phyloP scores from a whole-genome alignment of 1,140 invertebrate species.

The Lordiphosa collinella region DNA sequence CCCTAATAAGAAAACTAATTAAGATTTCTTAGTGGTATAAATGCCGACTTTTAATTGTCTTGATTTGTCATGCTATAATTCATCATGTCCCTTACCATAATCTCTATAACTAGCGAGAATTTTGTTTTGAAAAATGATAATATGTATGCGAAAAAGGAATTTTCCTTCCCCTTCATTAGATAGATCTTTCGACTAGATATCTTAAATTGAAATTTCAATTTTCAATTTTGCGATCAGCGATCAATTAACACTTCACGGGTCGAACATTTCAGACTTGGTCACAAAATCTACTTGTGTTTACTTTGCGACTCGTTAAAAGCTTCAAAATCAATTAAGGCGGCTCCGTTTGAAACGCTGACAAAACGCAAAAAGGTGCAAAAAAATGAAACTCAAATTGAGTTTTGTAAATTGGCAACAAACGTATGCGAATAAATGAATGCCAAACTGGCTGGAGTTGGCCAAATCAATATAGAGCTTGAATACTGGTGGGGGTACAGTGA shows the following conservation, averaged over 20 bases:
- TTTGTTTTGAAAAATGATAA: no score
- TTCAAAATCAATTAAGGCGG: conserved; percentile 68
- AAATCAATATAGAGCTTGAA: conserved; percentile 25
- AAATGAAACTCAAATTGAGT: conserved; percentile 38
- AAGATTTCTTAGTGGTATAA: no score
- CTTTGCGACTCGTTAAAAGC: conserved; percentile 65
- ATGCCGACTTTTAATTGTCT: no score
- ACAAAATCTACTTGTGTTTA: conserved; percentile 25
- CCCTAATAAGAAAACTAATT: no score
- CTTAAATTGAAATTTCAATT: conserved; percentile 43
- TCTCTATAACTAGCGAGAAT: no score
- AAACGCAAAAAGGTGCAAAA: conserved; percentile 20
- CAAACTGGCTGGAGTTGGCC: conserved; percentile 34
- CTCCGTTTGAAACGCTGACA: conserved; percentile 50
- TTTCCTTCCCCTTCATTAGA: neutral
- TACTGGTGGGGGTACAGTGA: conserved; percentile 25
- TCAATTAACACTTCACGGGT: conserved; percentile 52
- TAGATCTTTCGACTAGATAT: conserved; percentile 15
- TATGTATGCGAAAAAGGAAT: no score
- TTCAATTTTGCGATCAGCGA: conserved; percentile 38
- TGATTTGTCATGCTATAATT: no score
- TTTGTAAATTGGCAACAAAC: conserved; percentile 51
- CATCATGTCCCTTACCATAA: no score
- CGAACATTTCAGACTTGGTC: conserved; percentile 27
- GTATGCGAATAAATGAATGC: conserved; percentile 58